phyloP scores from a whole-genome alignment of 2,113 vertebrate genomes.

The Odontophorus gujanensis region DNA sequence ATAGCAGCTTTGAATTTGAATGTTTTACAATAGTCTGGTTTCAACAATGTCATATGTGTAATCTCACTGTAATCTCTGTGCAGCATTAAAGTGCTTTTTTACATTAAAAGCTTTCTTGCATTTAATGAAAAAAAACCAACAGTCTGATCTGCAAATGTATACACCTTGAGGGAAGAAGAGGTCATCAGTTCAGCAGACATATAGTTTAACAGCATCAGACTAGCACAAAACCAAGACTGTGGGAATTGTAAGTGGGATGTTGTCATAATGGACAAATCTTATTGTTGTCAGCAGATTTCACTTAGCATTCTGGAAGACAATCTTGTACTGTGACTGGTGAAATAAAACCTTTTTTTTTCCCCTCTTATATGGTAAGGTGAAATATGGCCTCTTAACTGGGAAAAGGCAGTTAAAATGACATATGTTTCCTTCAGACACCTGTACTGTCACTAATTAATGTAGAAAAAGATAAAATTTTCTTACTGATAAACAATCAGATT shows the following conservation, averaged over 20 bases:
- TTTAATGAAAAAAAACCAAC: not conserved
- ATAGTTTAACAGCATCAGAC: not conserved
- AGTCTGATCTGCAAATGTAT: not conserved
- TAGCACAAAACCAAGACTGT: not conserved
- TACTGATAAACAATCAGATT: not conserved
- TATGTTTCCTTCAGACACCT: not conserved
- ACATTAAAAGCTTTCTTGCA: not conserved
- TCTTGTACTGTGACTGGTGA: not conserved
- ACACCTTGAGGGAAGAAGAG: not conserved
- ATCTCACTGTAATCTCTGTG: not conserved
- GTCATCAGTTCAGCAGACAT: not conserved
- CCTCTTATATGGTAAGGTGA: slow-evolving; percentile 31
- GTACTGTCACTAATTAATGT: not conserved
- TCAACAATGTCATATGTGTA: not conserved
- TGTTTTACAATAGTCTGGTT: not conserved
- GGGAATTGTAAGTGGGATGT: slow-evolving; percentile 9
- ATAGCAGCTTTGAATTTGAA: not conserved
- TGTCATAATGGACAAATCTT: slow-evolving; percentile 24
- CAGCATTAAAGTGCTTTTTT: not conserved
- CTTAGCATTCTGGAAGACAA: slow-evolving; percentile 39
- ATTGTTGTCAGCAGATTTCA: slow-evolving; percentile 8
- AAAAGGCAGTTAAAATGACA: slow-evolving; percentile 46
- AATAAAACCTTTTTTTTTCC: slow-evolving; percentile 6
- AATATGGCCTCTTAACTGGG: slow-evolving; percentile 24
- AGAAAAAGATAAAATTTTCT: slow-evolving; percentile 27